Percentiles rank a stretch among this genome's conserved stretches.
These are phyloP conservation scores for Psophia crepitans DNA, from an alignment of 2,113 vertebrate species.

Conservation along the genomic window DNA sequence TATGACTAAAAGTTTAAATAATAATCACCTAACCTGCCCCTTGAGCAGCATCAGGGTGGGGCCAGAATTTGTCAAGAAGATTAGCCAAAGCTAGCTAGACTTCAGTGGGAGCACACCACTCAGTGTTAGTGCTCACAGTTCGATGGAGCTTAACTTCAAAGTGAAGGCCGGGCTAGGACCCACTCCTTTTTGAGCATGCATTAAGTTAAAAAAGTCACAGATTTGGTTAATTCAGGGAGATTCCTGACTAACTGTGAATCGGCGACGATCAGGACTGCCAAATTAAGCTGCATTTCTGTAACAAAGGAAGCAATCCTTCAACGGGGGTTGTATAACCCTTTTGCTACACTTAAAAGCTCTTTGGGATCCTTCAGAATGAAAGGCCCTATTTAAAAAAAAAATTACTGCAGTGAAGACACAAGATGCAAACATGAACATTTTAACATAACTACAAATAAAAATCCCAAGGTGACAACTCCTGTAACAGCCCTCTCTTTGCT, in stretches of 20 bases:
- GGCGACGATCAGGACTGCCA: neutral
- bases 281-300: neutral
- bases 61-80: neutral
- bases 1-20: neutral
- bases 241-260: neutral
- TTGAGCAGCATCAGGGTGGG: neutral
- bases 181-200: neutral
- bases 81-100: neutral
- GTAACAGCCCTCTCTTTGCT: neutral
- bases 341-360: neutral
- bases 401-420: neutral
- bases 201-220: neutral
- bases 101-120: neutral
- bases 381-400: neutral
- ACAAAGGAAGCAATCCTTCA: neutral
- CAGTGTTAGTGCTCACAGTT: neutral
- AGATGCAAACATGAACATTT: neutral
- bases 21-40: neutral
- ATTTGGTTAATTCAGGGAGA: neutral
- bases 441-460: neutral
- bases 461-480: neutral
- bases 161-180: neutral
- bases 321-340: neutral
- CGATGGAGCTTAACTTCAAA: neutral
- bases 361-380: slow-evolving; percentile 58